Evolutionary conservation across 2,888 invertebrate species (phyloP).

Genomic region (Noctua comes): DNA sequence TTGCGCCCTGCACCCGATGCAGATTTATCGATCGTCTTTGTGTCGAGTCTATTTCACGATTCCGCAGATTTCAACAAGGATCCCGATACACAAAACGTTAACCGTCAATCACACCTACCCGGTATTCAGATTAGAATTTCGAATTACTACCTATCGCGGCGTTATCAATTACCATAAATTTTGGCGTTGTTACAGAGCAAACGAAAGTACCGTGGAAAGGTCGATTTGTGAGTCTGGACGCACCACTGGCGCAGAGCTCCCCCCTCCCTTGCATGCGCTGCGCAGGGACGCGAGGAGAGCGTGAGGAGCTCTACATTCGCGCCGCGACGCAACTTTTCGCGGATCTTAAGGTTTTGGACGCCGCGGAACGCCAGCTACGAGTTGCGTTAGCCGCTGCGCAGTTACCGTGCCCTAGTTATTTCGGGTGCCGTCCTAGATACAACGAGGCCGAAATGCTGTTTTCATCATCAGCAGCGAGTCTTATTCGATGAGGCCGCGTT

Average conservation of each 20-base stretch:
- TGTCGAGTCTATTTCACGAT: neutral
- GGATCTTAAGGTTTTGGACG: constrained; percentile 72
- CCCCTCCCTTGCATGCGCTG: constrained; percentile 54
- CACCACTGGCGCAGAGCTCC: constrained; percentile 69
- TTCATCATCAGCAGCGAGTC: constrained; percentile 86
- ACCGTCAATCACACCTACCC: constrained; percentile 11
- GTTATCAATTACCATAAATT: constrained; percentile 38
- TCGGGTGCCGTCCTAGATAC: constrained; percentile 88
- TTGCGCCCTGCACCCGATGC: neutral
- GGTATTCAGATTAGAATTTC: constrained; percentile 17
- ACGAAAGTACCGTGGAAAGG: constrained; percentile 77
- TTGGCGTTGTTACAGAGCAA: constrained; percentile 63
- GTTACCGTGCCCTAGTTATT: constrained; percentile 89
- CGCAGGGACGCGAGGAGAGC: neutral
- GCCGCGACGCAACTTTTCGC: constrained; percentile 56
- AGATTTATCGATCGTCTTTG: constrained; percentile 11
- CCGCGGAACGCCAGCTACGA: constrained; percentile 72
- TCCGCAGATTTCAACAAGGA: neutral
- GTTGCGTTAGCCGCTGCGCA: constrained; percentile 86
- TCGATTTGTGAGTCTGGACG: constrained; percentile 75
- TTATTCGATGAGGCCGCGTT: constrained; percentile 86
- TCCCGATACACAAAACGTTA: constrained; percentile 13
- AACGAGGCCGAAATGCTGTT: constrained; percentile 87
- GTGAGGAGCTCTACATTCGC: constrained; percentile 11
- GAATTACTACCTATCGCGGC: constrained; percentile 12